These are phyloP conservation scores for Pycnonotus jocosus DNA, from an alignment of 2,113 vertebrate genomes.

Conservation along the genomic window DNA sequence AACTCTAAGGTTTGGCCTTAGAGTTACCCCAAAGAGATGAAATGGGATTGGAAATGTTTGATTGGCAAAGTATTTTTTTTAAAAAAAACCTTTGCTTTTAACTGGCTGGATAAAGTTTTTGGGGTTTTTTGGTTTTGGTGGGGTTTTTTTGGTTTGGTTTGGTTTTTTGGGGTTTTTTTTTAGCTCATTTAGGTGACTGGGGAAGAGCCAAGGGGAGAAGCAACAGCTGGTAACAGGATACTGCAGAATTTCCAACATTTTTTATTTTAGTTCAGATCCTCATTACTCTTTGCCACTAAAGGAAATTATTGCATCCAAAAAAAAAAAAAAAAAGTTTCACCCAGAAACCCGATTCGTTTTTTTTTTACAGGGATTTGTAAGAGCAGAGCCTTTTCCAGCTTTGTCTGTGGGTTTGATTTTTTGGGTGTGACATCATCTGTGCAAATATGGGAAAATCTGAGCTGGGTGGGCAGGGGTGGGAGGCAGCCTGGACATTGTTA, in stretches of 20 bases:
- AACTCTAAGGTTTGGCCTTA: neutral
- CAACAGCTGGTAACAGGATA: constrained; percentile 48
- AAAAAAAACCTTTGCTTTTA: neutral
- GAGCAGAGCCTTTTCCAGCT: neutral
- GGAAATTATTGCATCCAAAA: constrained; percentile 31
- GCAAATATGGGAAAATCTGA: constrained; percentile 33
- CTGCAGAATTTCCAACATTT: constrained; percentile 22
- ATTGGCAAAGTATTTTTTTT: neutral
- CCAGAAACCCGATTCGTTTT: constrained; percentile 38
- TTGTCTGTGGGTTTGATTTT: constrained; percentile 1
- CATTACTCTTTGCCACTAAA: constrained; percentile 1
- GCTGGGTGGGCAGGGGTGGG: neutral
- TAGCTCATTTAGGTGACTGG: neutral
- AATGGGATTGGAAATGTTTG: neutral
- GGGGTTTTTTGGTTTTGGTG: too few species aligned
- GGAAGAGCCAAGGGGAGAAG: constrained; percentile 26
- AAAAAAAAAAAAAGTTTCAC: neutral
- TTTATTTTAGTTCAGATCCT: neutral
- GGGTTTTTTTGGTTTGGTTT: too few species aligned
- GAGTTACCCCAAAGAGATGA: neutral
- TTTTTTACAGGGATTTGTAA: constrained; percentile 19
- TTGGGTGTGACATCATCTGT: constrained; percentile 33
- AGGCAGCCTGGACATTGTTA: neutral
- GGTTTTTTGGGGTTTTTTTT: neutral
- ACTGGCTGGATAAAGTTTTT: neutral